These are phyloP conservation scores for Atlantisia rogersi DNA, from an alignment of 2,113 vertebrate genomes.

Conservation along the genomic window DNA sequence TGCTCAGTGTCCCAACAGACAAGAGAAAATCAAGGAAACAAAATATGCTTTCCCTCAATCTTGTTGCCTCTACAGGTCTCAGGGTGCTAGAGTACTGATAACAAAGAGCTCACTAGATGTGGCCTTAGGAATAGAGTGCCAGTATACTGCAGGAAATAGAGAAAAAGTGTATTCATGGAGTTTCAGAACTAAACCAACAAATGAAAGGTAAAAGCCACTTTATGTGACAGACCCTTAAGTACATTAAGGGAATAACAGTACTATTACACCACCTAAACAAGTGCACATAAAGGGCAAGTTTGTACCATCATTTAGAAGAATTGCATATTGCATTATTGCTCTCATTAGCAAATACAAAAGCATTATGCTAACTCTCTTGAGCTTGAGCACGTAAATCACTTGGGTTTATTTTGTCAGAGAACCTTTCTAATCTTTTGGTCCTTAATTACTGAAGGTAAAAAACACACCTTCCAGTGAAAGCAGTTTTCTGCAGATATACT, in stretches of 20 bases:
- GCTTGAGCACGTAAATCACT: conserved; percentile 2
- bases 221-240: background rate
- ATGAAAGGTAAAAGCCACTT: background rate
- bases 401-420: background rate
- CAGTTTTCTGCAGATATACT: too few species aligned
- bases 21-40: background rate
- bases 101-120: background rate
- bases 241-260: background rate
- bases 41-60: background rate
- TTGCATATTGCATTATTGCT: background rate
- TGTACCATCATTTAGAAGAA: background rate
- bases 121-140: background rate
- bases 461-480: too few species aligned
- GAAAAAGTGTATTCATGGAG: background rate
- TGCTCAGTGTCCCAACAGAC: background rate
- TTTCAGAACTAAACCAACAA: background rate
- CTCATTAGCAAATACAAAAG: conserved; percentile 3
- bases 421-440: background rate
- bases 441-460: too few species aligned
- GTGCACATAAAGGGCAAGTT: background rate
- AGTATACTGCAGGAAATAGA: background rate
- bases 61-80: background rate
- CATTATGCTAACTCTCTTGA: background rate
- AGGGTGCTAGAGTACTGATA: background rate
- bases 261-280: background rate